phyloP scores from a whole-genome alignment of 2,113 vertebrate species.

The Nesospiza acunhae region DNA sequence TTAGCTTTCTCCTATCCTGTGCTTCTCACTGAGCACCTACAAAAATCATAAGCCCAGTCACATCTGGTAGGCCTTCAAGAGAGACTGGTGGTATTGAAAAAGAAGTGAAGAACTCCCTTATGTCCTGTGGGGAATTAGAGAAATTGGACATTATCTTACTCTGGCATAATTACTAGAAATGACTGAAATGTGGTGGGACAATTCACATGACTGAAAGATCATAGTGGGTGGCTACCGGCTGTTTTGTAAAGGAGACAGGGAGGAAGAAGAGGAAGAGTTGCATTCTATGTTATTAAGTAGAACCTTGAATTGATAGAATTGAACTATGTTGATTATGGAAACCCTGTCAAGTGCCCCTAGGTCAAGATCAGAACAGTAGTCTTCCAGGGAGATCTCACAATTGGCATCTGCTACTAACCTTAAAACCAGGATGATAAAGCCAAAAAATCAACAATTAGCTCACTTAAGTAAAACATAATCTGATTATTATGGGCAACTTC shows the following conservation, averaged over 20 bases:
- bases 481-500: neutral
- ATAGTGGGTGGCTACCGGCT: accelerated
- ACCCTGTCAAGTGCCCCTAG: neutral
- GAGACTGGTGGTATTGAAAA: neutral
- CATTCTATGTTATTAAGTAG: neutral
- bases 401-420: neutral
- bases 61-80: neutral
- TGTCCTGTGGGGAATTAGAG: neutral
- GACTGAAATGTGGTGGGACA: neutral
- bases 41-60: neutral
- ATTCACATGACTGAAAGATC: neutral
- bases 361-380: neutral
- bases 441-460: neutral
- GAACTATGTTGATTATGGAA: neutral
- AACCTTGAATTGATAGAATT: neutral
- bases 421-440: neutral
- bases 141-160: neutral
- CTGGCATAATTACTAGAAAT: neutral
- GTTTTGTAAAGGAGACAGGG: neutral
- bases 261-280: neutral
- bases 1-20: neutral
- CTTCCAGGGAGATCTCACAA: neutral
- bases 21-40: neutral
- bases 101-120: neutral
- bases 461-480: neutral